These are phyloP conservation scores for Agraylea sexmaculata DNA, from an alignment of 1,140 invertebrate species.

Conservation along the genomic window DNA sequence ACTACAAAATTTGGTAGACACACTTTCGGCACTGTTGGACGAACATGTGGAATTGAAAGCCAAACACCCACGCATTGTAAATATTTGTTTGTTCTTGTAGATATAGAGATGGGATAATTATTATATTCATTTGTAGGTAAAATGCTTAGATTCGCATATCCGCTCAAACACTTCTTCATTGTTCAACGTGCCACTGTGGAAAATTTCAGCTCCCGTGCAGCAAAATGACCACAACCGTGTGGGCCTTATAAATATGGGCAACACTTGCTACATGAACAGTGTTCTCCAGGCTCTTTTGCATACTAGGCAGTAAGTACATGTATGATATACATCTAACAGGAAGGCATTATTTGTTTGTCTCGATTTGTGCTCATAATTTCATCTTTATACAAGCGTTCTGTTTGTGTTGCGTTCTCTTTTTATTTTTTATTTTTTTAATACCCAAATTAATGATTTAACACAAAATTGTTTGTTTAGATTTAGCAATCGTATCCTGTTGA, in stretches of 20 bases:
- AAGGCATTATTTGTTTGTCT: constrained; percentile 3
- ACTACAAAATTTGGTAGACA: constrained; percentile 16
- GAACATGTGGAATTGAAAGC: constrained; percentile 7
- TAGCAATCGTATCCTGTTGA: constrained; percentile 45
- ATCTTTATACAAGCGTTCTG: background rate
- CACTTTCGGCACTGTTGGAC: constrained; percentile 12
- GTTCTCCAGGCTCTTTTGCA: constrained; percentile 70
- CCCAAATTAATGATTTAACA: too few relatives aligned
- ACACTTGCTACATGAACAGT: constrained; percentile 82
- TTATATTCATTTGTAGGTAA: constrained; percentile 5
- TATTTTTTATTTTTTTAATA: constrained; percentile 7
- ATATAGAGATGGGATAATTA: background rate
- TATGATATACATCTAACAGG: constrained; percentile 22
- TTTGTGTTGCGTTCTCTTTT: background rate
- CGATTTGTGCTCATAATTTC: background rate
- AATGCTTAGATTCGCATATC: constrained; percentile 14
- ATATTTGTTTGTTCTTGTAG: background rate
- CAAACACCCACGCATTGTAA: constrained; percentile 14
- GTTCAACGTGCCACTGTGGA: constrained; percentile 8
- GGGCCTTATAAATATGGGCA: constrained; percentile 73
- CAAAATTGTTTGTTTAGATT: constrained; percentile 44
- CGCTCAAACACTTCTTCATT: constrained; percentile 11
- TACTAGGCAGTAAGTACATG: constrained; percentile 59
- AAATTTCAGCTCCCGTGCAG: background rate
- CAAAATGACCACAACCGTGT: constrained; percentile 27